These are phyloP conservation scores for Calypte anna DNA, from an alignment of 2,113 vertebrate genomes.

Conservation along the genomic window DNA sequence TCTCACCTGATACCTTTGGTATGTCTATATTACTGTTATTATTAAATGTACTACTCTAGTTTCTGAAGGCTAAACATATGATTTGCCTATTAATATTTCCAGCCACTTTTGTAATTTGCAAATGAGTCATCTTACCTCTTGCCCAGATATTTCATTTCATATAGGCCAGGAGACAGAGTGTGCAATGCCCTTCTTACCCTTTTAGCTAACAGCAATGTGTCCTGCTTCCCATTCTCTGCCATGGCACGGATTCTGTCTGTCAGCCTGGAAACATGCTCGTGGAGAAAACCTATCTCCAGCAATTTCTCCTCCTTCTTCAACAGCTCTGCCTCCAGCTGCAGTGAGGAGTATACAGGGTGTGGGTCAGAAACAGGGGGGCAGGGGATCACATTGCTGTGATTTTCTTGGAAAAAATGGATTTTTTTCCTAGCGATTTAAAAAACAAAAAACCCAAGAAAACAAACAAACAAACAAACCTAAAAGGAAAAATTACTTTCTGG, in stretches of 20 bases:
- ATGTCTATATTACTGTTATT: rapidly evolving
- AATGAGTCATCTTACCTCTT: conserved; percentile 4
- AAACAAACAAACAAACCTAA: no score
- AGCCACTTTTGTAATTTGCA: conserved; percentile 12
- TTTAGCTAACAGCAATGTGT: conserved; percentile 80
- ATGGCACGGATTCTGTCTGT: conserved; percentile 68
- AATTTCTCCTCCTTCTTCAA: conserved; percentile 82
- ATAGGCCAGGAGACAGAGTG: rapidly evolving
- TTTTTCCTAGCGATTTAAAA: neutral
- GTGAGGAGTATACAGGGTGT: neutral
- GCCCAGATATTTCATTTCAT: neutral
- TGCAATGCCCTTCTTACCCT: conserved; percentile 76
- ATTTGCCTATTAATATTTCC: neutral
- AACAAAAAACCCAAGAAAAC: no score
- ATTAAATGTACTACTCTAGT: neutral
- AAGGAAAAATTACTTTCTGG: neutral
- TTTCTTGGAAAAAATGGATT: neutral
- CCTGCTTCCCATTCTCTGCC: conserved; percentile 75
- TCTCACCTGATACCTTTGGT: neutral
- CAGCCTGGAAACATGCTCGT: conserved; percentile 82
- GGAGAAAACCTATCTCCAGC: conserved; percentile 86
- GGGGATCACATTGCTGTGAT: neutral
- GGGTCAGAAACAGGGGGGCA: neutral
- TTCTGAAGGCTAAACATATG: neutral
- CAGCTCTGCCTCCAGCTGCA: conserved; percentile 86